phyloP scores from a whole-genome alignment of 2,113 vertebrate species.

The Coryphaenoides rupestris region DNA sequence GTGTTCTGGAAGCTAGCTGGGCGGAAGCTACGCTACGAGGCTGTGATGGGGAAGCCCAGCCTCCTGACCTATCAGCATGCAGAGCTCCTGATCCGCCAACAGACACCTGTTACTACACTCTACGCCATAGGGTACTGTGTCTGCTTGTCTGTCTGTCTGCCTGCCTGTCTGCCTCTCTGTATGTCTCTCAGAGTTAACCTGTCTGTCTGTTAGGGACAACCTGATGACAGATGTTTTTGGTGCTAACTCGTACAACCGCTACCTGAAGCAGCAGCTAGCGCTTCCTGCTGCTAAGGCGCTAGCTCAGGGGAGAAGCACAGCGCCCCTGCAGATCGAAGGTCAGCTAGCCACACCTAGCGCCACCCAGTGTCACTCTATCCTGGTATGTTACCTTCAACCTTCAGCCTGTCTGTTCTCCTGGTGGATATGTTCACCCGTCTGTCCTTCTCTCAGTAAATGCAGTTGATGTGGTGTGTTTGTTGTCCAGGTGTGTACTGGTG shows the following conservation, averaged over 20 bases:
- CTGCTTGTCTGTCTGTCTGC: not conserved
- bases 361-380: constrained; percentile 76
- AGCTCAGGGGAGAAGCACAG: constrained; percentile 40
- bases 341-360: constrained; percentile 61
- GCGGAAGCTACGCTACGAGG: constrained; percentile 80
- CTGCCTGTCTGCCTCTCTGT: constrained; percentile 16
- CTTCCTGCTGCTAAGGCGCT: constrained; percentile 32
- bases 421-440: no score
- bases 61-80: constrained; percentile 84
- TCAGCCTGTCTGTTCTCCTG: no score
- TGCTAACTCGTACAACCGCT: constrained; percentile 86
- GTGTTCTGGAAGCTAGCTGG: constrained; percentile 88
- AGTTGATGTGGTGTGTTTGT: constrained; percentile 2
- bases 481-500: constrained; percentile 80
- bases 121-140: constrained; percentile 82
- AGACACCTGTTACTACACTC: constrained; percentile 71
- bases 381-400: constrained; percentile 64
- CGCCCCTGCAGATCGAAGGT: constrained; percentile 37
- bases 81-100: constrained; percentile 73
- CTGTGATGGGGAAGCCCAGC: constrained; percentile 84
- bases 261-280: constrained; percentile 68
- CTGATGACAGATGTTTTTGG: constrained; percentile 87
- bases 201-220: constrained; percentile 75
- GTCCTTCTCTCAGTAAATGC: not conserved
- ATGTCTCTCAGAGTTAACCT: not conserved